phyloP scores from a whole-genome alignment of 2,113 vertebrate genomes.

The Benitochromis conjunctus region DNA sequence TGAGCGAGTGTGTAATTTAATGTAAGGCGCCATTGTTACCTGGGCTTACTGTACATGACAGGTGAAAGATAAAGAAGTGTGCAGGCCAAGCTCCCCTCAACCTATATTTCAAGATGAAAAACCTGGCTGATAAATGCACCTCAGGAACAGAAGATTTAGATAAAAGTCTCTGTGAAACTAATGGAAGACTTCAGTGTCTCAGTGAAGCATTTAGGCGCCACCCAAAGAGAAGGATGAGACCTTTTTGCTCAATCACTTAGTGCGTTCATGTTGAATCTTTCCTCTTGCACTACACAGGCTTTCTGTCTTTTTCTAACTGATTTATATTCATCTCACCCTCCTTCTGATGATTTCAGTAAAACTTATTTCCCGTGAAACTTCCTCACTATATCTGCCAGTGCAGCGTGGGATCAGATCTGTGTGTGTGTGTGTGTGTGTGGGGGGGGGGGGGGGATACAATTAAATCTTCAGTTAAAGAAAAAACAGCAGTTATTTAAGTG shows the following conservation, averaged over 20 bases:
- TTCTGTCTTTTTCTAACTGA: neutral
- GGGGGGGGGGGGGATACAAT: neutral
- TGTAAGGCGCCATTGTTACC: constrained; percentile 62
- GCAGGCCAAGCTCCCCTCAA: constrained; percentile 15
- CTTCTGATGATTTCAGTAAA: neutral
- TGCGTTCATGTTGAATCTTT: neutral
- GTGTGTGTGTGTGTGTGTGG: too few species aligned
- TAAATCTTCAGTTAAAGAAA: neutral
- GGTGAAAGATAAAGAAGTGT: constrained; percentile 53
- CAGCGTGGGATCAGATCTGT: neutral
- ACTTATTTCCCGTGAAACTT: neutral
- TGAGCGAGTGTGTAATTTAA: constrained; percentile 45
- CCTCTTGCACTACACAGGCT: neutral
- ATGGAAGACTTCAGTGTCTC: constrained; percentile 20
- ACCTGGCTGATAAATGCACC: constrained; percentile 34
- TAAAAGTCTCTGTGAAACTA: constrained; percentile 19
- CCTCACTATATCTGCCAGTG: neutral
- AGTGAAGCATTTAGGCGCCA: constrained; percentile 16
- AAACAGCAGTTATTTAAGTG: neutral
- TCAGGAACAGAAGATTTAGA: constrained; percentile 43
- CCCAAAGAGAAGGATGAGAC: constrained; percentile 8
- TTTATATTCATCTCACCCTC: neutral
- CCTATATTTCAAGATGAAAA: constrained; percentile 39
- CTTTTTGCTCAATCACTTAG: constrained; percentile 5
- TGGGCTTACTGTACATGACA: constrained; percentile 61